Base-by-base conservation (phyloP, 2,888 invertebrate genomes). In the Macrosiphum euphorbiae region DNA sequence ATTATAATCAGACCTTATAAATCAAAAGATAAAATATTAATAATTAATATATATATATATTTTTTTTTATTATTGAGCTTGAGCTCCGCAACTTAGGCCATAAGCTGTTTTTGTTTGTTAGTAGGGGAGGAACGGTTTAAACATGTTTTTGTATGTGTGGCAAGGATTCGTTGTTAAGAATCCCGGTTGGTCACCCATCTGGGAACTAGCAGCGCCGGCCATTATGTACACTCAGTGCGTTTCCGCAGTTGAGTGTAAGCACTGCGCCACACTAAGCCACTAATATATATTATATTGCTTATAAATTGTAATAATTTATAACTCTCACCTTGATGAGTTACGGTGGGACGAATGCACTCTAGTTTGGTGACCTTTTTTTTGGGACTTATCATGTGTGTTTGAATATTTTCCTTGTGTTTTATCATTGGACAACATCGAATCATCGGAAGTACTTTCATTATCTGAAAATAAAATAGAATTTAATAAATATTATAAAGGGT, bases 391-490 rank as follows among this genome's bases (percentile, higher is more conserved):
- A 61, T 92, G 41, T 0, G 26, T 84, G 50, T 94, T 52, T 26
- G 20, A 10, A n/a, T 67, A 50, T 90, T 67, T 94, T 20, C 28
- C n/a, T 41, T 61, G 28, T 20, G n/a, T 85, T 94, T 90, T 90
- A 41, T 94, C 86, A 41, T 10, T 50, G 8, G 67, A 90, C 50
- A 89, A 85, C 3, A 26, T 20, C 0, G 61, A 90, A 61, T 94
- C 67, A 67, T 90, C 55, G 44, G 67, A 94, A 90, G 85, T 85
- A 90, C 3, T 93, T n/a, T 90, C 90, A 86, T 85, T 90, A 52
- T 86, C 90, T 90, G 67, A 87, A 4, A 28, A 84, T 28, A 58
- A 41, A 90, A 90, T 44, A 85, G 28, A 0, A 78, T 78, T 78
- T 78, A 35, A 78, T 78, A 78, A 78, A 78, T 35, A 78, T 20